A percentile compares a stretch with the other conserved stretches of the same genome.
These are phyloP conservation scores for Lithobates sylvaticus DNA, from an alignment of 2,797 vertebrate species.

Conservation along the genomic window DNA sequence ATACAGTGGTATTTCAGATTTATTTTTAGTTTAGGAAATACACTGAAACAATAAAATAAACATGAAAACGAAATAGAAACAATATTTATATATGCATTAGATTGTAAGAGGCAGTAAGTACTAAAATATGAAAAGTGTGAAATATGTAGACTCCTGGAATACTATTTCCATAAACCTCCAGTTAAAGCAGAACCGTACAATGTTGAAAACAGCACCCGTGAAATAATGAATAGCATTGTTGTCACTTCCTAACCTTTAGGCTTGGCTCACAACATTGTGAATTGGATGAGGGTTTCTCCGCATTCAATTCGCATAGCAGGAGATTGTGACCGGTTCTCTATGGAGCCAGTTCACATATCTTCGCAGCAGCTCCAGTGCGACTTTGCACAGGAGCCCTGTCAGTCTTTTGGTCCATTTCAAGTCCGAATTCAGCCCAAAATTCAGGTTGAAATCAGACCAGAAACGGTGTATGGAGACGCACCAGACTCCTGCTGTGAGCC, in stretches of 20 bases:
- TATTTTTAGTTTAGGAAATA: constrained; percentile 37
- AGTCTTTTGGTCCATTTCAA: too few species aligned
- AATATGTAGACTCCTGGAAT: not conserved
- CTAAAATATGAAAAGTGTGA: not conserved
- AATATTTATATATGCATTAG: constrained; percentile 12
- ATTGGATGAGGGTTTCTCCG: too few species aligned
- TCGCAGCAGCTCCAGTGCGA: too few species aligned
- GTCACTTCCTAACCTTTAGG: not conserved
- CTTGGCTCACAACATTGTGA: too few species aligned
- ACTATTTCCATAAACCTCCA: not conserved
- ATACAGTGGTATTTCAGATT: constrained; percentile 9
- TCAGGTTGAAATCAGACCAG: too few species aligned
- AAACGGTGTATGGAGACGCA: too few species aligned
- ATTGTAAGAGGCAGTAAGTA: constrained; percentile 14
- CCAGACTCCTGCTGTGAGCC: too few species aligned
- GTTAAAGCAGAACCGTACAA: not conserved
- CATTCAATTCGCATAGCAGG: too few species aligned
- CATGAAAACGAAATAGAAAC: constrained; percentile 20
- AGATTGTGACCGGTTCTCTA: too few species aligned
- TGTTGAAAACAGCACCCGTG: not conserved
- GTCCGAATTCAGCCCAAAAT: too few species aligned
- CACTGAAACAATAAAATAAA: constrained; percentile 47
- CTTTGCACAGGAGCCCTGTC: too few species aligned
- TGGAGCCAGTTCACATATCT: too few species aligned
- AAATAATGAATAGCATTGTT: not conserved